These are phyloP conservation scores for Melanocharis versteri DNA, from an alignment of 2,113 vertebrate genomes.

Conservation along the genomic window DNA sequence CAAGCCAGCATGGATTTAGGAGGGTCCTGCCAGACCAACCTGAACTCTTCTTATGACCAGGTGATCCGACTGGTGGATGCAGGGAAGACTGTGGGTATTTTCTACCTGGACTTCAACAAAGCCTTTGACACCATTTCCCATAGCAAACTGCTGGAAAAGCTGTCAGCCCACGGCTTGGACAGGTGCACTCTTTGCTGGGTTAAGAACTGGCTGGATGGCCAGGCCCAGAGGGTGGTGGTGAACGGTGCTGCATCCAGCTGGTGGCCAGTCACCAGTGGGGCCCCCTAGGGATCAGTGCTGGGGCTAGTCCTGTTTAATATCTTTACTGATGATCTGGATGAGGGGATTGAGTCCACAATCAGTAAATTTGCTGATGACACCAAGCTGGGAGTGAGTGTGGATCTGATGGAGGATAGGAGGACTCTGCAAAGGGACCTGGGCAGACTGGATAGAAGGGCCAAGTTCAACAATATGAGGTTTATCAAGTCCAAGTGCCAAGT, in stretches of 20 bases:
- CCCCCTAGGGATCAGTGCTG: not conserved
- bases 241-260: fast-evolving
- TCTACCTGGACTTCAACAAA: not conserved
- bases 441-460: not conserved
- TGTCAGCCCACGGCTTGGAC: not conserved
- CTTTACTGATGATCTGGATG: not conserved
- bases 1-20: not conserved
- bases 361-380: not conserved
- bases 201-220: not conserved
- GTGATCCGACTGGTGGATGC: fast-evolving
- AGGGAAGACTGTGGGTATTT: not conserved
- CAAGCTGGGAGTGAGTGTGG: not conserved
- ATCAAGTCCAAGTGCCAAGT: fast-evolving
- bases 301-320: too few species aligned
- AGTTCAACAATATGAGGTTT: not conserved
- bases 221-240: not conserved
- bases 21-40: not conserved
- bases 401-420: not conserved
- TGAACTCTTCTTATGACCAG: not conserved
- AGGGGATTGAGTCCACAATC: not conserved
- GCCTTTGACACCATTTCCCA: not conserved
- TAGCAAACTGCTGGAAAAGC: not conserved
- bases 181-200: fast-evolving
- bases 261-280: not conserved
- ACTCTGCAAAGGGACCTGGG: not conserved